These are phyloP conservation scores for Iphiclides podalirius DNA, from an alignment of 2,888 invertebrate genomes.

Conservation along the genomic window DNA sequence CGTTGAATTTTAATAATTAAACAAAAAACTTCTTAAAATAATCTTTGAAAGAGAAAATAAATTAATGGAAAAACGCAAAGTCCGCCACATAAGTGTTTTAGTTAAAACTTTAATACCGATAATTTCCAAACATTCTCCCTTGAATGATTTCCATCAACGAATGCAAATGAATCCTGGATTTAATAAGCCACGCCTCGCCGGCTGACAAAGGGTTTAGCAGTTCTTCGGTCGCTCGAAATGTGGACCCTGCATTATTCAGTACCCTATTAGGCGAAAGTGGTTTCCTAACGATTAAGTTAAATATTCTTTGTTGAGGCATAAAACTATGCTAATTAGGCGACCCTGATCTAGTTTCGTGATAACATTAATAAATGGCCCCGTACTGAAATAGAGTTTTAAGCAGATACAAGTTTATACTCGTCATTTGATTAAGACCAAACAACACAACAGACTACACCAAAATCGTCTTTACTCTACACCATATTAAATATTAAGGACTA, in stretches of 20 bases:
- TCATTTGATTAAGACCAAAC: too few species aligned
- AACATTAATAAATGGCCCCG: neutral
- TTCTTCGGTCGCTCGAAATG: neutral
- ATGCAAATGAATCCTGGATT: constrained; percentile 8
- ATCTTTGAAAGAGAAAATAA: too few species aligned
- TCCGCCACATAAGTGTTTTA: too few species aligned
- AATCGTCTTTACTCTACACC: too few species aligned
- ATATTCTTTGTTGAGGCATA: constrained; percentile 17
- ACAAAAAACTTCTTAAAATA: too few species aligned
- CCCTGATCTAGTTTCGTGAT: neutral
- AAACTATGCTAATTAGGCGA: constrained; percentile 15
- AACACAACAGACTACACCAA: too few species aligned
- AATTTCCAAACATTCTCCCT: neutral
- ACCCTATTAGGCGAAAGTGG: constrained; percentile 13
- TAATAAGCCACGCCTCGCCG: neutral
- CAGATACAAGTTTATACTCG: too few species aligned
- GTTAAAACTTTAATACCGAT: too few species aligned
- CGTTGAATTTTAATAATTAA: too few species aligned
- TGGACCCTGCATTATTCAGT: constrained; percentile 7
- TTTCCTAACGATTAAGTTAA: constrained; percentile 10
- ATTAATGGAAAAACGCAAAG: too few species aligned
- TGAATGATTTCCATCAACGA: constrained; percentile 3
- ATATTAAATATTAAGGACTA: too few species aligned
- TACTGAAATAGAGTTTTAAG: too few species aligned
- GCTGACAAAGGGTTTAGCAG: constrained; percentile 3